These are phyloP conservation scores for Danaus plexippus DNA, from an alignment of 1,140 invertebrate species.

Conservation along the genomic window DNA sequence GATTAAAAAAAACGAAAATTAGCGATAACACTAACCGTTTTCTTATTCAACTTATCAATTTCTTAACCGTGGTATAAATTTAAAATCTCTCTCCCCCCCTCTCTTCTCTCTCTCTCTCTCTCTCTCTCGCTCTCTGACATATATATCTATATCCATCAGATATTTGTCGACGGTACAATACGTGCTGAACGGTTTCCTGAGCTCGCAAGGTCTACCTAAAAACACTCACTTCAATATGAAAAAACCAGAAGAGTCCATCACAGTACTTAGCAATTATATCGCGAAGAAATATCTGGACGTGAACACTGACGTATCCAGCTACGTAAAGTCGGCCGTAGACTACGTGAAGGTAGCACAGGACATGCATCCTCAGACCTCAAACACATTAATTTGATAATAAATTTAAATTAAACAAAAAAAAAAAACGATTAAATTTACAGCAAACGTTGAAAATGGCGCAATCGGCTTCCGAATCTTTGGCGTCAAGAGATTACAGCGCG, in stretches of 20 bases:
- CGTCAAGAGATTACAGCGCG: slow-evolving; percentile 73
- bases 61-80: too few species aligned
- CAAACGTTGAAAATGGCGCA: slow-evolving; percentile 79
- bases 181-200: slow-evolving; percentile 82
- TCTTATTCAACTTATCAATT: too few species aligned
- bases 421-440: slow-evolving; percentile 41
- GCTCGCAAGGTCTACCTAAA: slow-evolving; percentile 82
- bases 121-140: too few species aligned
- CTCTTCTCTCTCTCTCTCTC: too few species aligned
- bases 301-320: slow-evolving; percentile 79
- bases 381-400: too few species aligned
- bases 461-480: slow-evolving; percentile 74
- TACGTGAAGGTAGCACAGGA: slow-evolving; percentile 74
- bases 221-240: slow-evolving; percentile 78
- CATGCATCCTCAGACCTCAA: too few species aligned
- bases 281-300: slow-evolving; percentile 80
- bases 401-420: too few species aligned
- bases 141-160: too few species aligned
- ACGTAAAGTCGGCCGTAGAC: slow-evolving; percentile 81
- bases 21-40: too few species aligned
- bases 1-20: too few species aligned
- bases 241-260: slow-evolving; percentile 78
- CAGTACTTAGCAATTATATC: slow-evolving; percentile 76
- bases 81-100: too few species aligned
- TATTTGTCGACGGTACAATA: slow-evolving; percentile 79